These are phyloP conservation scores for Tetranychus piercei DNA, from an alignment of 2,888 invertebrate species.

Conservation along the genomic window DNA sequence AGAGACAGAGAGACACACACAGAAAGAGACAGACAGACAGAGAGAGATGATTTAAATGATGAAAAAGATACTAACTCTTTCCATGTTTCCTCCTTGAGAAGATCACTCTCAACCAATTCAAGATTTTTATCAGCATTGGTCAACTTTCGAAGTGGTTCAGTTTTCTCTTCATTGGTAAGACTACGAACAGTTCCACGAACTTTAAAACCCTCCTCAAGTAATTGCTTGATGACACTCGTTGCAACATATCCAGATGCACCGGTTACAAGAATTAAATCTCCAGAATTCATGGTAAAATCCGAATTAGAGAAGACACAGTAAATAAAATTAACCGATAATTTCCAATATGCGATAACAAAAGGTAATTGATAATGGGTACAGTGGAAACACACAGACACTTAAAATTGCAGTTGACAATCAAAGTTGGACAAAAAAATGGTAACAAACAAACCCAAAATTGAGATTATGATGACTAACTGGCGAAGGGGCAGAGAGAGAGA, in stretches of 20 bases:
- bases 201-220: constrained; percentile 34
- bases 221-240: constrained; percentile 36
- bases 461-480: background rate
- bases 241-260: constrained; percentile 39
- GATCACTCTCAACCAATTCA: constrained; percentile 38
- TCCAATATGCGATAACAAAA: too few relatives aligned
- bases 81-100: constrained; percentile 34
- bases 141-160: constrained; percentile 30
- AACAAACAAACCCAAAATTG: background rate
- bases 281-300: background rate
- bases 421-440: too few relatives aligned
- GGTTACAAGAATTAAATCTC: constrained; percentile 35
- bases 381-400: too few relatives aligned
- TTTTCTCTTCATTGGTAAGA: constrained; percentile 32
- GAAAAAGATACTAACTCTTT: constrained; percentile 24
- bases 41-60: constrained; percentile 5
- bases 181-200: constrained; percentile 37
- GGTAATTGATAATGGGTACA: too few relatives aligned
- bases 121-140: constrained; percentile 34
- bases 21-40: constrained; percentile 7
- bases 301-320: too few relatives aligned
- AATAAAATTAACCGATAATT: too few relatives aligned
- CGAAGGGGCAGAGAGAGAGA: background rate
- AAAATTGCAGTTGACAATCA: too few relatives aligned
- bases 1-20: background rate